phyloP scores from a whole-genome alignment of 2,888 invertebrate species.

The Ophraella communa region DNA sequence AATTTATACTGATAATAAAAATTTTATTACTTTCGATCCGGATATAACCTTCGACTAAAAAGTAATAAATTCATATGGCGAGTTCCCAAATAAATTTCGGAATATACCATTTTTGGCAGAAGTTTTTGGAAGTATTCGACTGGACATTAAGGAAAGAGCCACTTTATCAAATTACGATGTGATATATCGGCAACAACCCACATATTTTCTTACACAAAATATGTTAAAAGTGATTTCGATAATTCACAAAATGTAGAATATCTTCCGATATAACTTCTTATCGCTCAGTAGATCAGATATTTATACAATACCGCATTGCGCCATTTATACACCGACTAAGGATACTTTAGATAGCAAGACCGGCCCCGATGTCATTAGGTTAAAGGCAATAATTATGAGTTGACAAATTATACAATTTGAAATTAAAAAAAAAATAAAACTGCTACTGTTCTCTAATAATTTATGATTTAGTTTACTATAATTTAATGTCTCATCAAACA shows the following conservation, averaged over 20 bases:
- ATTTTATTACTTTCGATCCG: conserved; percentile 16
- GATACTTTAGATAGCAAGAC: conserved; percentile 16
- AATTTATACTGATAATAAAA: conserved; percentile 14
- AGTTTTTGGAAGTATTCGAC: conserved; percentile 18
- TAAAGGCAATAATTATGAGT: neutral
- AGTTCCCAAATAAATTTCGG: conserved; percentile 16
- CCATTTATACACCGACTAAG: conserved; percentile 40
- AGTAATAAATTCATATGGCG: conserved; percentile 20
- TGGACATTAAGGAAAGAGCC: conserved; percentile 23
- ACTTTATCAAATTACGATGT: conserved; percentile 30
- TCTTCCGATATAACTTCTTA: conserved; percentile 21
- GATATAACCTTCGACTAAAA: conserved; percentile 14
- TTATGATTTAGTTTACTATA: too few species aligned
- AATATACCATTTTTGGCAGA: conserved; percentile 28
- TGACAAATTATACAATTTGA: neutral
- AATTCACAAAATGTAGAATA: conserved; percentile 29
- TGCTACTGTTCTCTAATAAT: too few species aligned
- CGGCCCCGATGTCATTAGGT: conserved; percentile 1
- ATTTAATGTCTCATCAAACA: too few species aligned
- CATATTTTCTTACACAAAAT: conserved; percentile 30
- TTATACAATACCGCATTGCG: conserved; percentile 43
- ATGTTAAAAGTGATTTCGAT: conserved; percentile 29
- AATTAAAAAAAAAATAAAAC: neutral
- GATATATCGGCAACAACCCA: conserved; percentile 25
- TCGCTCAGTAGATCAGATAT: conserved; percentile 38